Base-by-base conservation (phyloP, 30 jellyfish, hydroid and myxozoan genomes). In the Morbakka virulenta region DNA sequence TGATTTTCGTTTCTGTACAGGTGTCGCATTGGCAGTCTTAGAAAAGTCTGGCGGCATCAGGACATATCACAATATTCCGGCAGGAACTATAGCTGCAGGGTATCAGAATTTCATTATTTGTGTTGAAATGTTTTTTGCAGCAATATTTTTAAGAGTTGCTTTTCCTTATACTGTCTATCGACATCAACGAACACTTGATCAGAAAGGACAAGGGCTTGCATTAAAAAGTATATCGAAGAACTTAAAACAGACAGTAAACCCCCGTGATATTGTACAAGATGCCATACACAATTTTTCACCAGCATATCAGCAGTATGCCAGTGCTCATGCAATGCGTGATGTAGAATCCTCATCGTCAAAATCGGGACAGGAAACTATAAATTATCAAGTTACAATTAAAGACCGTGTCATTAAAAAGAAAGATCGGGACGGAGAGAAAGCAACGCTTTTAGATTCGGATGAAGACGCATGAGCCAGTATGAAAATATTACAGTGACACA, bases 231-330 rank as follows among this genome's bases (percentile, higher is more conserved):
- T 91, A 0, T 67, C 98, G 25, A 61, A 65, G 24, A 91, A 91
- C 80, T 74, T 91, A 28, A 82, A 96, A 23, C 93, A 84, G 21
- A 91, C 96, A 4, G 94, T 91, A 0, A 91, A 91, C 76, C 98
- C 98, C 31, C 69, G 66, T 36, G 98, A 91, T 79, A 83, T 91
- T 70, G 95, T 91, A 4, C 95, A 83, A 64, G 98, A 91, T 63
- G 94, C 98, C 24, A 91, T 91, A 35, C 98, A 91, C 73, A 91
- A 91, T 34, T 91, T 91, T 67, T 81, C 98, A 0, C 98, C 98
- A 3, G 96, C 96, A 0, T 91, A 91, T 63, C 89, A 91, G 77
- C 96, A 91, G 2, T 91, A 91, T 62, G 96, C 98, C 24, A 89
- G 93, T 52, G 97, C 89, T 20, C 81, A 77, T 33, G 87, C 84